phyloP scores from a whole-genome alignment of 2,113 vertebrate species.

The Psettodes erumei region DNA sequence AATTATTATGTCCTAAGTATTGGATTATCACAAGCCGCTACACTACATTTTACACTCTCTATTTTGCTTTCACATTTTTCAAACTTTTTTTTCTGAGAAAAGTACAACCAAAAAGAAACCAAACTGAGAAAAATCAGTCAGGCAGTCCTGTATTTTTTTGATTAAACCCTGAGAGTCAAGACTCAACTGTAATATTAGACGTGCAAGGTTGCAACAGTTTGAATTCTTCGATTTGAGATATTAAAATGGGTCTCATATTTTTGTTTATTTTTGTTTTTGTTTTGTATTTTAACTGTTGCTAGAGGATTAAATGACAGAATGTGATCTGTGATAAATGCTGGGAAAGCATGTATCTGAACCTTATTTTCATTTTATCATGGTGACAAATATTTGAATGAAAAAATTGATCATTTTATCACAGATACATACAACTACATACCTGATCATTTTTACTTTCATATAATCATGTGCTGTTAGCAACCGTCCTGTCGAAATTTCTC shows the following conservation, averaged over 20 bases:
- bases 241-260: too few relatives aligned
- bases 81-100: neutral
- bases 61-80: neutral
- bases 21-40: neutral
- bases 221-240: neutral
- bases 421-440: neutral
- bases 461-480: neutral
- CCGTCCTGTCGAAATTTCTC: neutral
- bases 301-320: too few relatives aligned
- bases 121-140: too few relatives aligned
- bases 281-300: neutral
- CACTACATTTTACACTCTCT: neutral
- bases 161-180: neutral
- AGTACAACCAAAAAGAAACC: too few relatives aligned
- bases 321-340: too few relatives aligned
- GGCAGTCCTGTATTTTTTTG: too few relatives aligned
- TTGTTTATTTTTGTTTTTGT: too few relatives aligned
- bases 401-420: too few relatives aligned
- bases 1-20: neutral
- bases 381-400: too few relatives aligned
- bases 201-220: neutral
- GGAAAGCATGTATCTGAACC: too few relatives aligned
- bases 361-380: too few relatives aligned
- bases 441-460: too few relatives aligned
- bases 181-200: neutral